Base-by-base conservation (phyloP, 2,113 vertebrate species). In the Phyllopteryx taeniolatus region DNA sequence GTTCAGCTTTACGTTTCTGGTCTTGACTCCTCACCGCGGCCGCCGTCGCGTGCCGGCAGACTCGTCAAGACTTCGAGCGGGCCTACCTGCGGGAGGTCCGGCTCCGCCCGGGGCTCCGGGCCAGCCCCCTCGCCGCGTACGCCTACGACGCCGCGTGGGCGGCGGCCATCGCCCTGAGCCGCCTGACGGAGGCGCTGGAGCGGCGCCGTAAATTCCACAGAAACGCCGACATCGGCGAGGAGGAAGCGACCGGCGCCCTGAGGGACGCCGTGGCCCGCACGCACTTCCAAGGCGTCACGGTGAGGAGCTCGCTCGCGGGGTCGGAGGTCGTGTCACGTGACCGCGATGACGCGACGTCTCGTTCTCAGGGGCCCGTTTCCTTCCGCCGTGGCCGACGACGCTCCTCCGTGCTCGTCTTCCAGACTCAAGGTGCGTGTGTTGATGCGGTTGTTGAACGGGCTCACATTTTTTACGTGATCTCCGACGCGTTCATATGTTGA, bases 111-210 rank as follows among this genome's bases (percentile, higher is more conserved):
- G 68, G 82, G 35, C 93, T 94, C 43, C 88, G 93, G 65, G 89
- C 92, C 87, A 94, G 90, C 82, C 93, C 93, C 74, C 95, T 96
- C 79, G 95, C 97, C 39, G 91, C 94, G 62, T 99, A 95, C 19
- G 95, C 95, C 76, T 99, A 99, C 3, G 97, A 99, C 4, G 95
- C 94, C 33, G 94, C 97, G 79, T 98, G 97, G 97, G 95, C 96
- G 31, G 93, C 95, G 5, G 96, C 95, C 67, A 93, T 87, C 78
- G 96, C 94, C 0, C 83, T 98, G 42, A 92, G 94, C 43, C 86
- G 92, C 35, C 94, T 92, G 77, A 95, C 93, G 93, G 95, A 96
- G 88, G 90, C 90, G 0, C 86, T 93, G 76, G 91, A 91, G 1
- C 80, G 87, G 44, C 85, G 91, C 77, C 94, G 93, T 75, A 92